Evolutionary conservation across 2,113 vertebrate genomes (phyloP), one percentile per base, ranked within the genome.

Genomic region (Onychorhynchus coronatus): DNA sequence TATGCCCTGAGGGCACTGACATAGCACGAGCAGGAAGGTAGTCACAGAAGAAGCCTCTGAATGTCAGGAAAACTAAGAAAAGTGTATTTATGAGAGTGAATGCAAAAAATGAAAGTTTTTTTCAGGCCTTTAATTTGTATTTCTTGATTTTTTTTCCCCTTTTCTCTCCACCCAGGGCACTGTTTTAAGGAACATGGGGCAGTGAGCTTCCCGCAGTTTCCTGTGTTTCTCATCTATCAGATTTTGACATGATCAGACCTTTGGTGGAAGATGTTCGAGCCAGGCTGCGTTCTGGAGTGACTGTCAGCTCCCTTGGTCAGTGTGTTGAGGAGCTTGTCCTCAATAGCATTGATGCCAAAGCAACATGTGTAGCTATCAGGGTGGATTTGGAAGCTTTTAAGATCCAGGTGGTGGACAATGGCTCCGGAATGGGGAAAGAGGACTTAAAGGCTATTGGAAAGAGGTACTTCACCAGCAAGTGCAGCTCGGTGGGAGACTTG

Each of bases 341-440:
- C 35, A 99, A 99, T 73, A 99, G 99, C 97, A 97, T 99, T 4
- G 99, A 99, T 89, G 99, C 99, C 12, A 98, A 98, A 86, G 98
- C 99, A 61, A 99, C 98, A n/a, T 99, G 99, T 87, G 91, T 99
- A 41, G 99, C 99, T 28, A 49, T 99, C 89, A 97, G 99, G 73
- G 94, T 99, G 93, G 99, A 99, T 96, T 87, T 99, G 97, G 99
- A 99, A 80, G 98, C 98, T n/a, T 99, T 99, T 93, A 99, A 98
- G 95, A 89, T 99, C 18, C 99, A 99, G 92, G 99, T 99, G 20
- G 97, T 99, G 62, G 99, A 99, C 97, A 99, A 99, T 12, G 99
- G 99, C 25, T 93, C 89, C 0, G 99, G 99, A 22, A 98, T 99
- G 95, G 97, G 93, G 78, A 95, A 55, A 16, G 98, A 99, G 27